Base-by-base conservation (phyloP, 2,888 invertebrate species). In the Cryptocephalus moraei region DNA sequence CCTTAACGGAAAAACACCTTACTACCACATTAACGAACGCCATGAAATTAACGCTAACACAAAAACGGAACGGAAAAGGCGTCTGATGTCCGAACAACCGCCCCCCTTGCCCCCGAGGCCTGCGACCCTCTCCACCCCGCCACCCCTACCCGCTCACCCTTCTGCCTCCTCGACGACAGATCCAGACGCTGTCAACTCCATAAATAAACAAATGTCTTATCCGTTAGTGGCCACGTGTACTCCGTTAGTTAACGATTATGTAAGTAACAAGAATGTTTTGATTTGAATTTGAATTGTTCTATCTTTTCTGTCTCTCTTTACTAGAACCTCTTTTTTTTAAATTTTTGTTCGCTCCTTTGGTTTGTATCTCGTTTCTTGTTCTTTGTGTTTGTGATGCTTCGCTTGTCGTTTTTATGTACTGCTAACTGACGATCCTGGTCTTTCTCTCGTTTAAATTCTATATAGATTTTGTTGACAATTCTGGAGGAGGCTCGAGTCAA, bases 151-250 rank as follows among this genome's bases (percentile, higher is more conserved):
- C 47, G 81, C 80, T 14, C 73, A 79, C 57, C 74, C 75, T 60
- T 62, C 65, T 53, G 60, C 58, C 58, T 62, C 58, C 44, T 62
- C 56, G 62, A 65, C 49, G 46, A 45, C 46, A 67, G 56, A 58
- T 45, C 53, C 71, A 55, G 75, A 75, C 52, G 74, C 67, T 57
- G 68, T 66, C 62, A 80, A 81, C 69, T 79, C 81, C 49, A 79
- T 80, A 58, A 78, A 77, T 62, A 67, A 80, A 73, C 78, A 80
- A 70, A 76, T 80, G 79, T 78, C 74, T 59, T 80, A 80, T 55
- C 80, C 80, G 51, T 70, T 80, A 54, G 78, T 80, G 56, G 77
- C 80, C 56, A 76, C 70, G 57, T 71, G 69, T 63, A 69, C 71
- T 57, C 66, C 71, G 49, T 61, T 72, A 61, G 66, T 70, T 68